These are phyloP conservation scores for Dasyprocta punctata DNA, from an alignment of 2,113 vertebrate species.

Conservation along the genomic window DNA sequence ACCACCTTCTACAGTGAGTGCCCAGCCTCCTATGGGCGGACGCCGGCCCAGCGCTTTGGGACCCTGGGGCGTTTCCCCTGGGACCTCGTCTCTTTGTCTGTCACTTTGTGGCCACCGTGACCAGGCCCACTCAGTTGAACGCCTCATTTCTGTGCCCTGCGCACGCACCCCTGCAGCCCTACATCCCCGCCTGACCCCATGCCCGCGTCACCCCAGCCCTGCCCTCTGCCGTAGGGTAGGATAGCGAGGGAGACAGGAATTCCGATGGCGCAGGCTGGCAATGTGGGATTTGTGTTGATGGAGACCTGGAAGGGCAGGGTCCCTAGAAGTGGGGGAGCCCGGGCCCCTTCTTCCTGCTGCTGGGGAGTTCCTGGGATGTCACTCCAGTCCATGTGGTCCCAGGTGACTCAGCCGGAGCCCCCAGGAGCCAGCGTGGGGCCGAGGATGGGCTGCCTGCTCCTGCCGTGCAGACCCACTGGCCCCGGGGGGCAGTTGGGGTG, in stretches of 20 bases:
- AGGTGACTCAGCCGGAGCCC: neutral
- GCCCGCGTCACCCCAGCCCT: too few species aligned
- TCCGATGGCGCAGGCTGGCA: neutral
- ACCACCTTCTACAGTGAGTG: constrained; percentile 88
- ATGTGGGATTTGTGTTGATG: neutral
- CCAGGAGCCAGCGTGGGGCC: neutral
- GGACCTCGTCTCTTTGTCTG: neutral
- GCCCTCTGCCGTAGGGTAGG: neutral
- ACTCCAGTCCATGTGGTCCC: rapidly evolving
- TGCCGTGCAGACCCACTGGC: neutral
- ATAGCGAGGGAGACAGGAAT: neutral
- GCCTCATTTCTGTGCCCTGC: neutral
- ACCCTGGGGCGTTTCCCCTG: neutral
- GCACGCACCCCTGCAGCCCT: neutral
- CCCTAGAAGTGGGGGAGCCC: neutral
- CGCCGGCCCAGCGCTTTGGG: neutral
- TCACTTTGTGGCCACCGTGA: neutral
- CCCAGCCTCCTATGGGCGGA: neutral
- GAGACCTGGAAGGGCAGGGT: neutral
- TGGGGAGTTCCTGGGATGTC: neutral
- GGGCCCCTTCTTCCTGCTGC: neutral
- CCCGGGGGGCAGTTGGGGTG: neutral
- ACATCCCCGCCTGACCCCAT: rapidly evolving
- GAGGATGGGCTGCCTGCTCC: neutral
- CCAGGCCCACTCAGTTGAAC: neutral